A percentile compares a stretch with the other conserved stretches of the same genome.
These are phyloP conservation scores for Acanthococcus lagerstroemiae DNA, from an alignment of 2,888 invertebrate genomes.

Conservation along the genomic window DNA sequence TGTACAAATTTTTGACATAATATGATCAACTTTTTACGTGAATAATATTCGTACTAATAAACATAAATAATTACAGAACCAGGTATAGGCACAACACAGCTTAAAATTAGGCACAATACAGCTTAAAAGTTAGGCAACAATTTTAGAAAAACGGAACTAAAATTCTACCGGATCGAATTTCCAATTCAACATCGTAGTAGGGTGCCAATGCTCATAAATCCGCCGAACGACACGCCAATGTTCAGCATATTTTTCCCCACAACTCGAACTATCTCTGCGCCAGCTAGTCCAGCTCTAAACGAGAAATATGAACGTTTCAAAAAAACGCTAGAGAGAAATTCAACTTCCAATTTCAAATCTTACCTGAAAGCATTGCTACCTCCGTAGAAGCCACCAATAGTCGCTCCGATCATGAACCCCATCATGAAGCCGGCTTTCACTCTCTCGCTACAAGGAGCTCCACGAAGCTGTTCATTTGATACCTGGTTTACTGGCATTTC, in stretches of 20 bases:
- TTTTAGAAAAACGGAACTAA: background rate
- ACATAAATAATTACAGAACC: too few species aligned
- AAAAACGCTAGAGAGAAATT: background rate
- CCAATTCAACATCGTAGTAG: conserved; percentile 64
- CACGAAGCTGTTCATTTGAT: too few species aligned
- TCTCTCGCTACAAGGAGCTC: background rate
- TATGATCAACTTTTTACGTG: too few species aligned
- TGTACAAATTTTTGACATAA: too few species aligned
- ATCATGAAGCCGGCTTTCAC: background rate
- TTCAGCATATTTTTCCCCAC: conserved; percentile 96
- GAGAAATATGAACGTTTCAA: background rate
- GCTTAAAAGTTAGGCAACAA: background rate
- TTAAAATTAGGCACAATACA: too few species aligned
- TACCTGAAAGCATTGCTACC: background rate
- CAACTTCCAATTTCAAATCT: background rate
- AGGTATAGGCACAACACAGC: too few species aligned
- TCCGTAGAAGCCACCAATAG: conserved; percentile 1
- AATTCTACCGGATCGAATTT: background rate
- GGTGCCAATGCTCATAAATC: conserved; percentile 88
- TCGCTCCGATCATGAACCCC: background rate
- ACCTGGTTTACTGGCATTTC: too few species aligned
- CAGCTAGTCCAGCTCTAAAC: conserved; percentile 76
- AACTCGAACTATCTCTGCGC: conserved; percentile 79
- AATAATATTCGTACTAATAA: too few species aligned
- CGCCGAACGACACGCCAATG: conserved; percentile 95